Evolutionary conservation across 1,140 invertebrate species (phyloP), one percentile per base, ranked within the genome.

Genomic region (Acarapis woodi): DNA sequence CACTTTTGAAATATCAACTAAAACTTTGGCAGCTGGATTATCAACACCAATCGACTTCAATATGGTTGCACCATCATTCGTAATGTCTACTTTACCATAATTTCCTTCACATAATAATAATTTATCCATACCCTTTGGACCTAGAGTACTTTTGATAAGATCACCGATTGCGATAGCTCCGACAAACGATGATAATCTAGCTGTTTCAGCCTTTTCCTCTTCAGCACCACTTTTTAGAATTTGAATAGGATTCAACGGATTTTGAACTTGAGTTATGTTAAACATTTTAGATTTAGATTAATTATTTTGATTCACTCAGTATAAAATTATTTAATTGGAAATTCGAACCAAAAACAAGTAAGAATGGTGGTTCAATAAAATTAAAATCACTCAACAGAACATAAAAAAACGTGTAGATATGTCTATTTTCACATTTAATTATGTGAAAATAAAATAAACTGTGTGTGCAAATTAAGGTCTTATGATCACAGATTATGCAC

Each of bases 121-220:
- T 64, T 99, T 99, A 55, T 99, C 90, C 93, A 99, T 97, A 52
- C 93, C 90, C 61, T 97, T 97, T 12, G 93, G 93, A 14, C 93
- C 93, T 10, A 99, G 62, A 9, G 93, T 99, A 40, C 78, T 87
- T 56, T 96, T 97, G 0, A 99, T 77, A 32, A 99, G 62, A 59
- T 99, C 93, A 14, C 90, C 93, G 51, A 99, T 88, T 4, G 88
- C 83, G 51, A 93, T 94, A 18, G 87, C 90, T 30, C 90, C 90
- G 47, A 96, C 73, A 55, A 97, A 97, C 48, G 79, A 82, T 26
- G 85, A 94, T 57, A 99, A 58, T 31, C 58, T 48, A 30, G 58
- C 59, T 38, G 47, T 51, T 61, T 99, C 90, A 21, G 76, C 78
- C 51, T 87, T 90, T 53, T 97, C 90, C 60, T 96, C 83, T 55